Evolutionary conservation across 2,888 invertebrate species (phyloP).

Genomic region (Tetragnatha montana): DNA sequence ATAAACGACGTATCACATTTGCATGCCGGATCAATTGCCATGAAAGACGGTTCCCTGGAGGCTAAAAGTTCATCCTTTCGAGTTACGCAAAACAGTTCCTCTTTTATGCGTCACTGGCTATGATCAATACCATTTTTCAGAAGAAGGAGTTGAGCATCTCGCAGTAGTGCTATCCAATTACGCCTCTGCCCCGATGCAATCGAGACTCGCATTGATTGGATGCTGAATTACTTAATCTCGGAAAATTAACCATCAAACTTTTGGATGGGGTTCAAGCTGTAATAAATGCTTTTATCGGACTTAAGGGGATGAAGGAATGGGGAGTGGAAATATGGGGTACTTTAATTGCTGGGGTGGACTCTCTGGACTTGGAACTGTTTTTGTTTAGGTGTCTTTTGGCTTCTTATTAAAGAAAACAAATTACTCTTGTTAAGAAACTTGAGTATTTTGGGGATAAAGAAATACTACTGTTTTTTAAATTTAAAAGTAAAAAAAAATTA

Average conservation of each 20-base stretch:
- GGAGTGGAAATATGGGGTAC: no score
- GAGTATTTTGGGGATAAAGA: no score
- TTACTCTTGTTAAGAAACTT: no score
- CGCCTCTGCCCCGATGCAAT: neutral
- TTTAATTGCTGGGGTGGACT: no score
- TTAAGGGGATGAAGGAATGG: neutral
- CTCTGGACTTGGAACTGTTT: no score
- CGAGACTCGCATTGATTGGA: conserved; percentile 35
- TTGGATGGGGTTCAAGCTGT: neutral
- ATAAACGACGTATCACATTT: conserved; percentile 57
- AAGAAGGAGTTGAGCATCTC: conserved; percentile 31
- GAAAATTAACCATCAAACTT: conserved; percentile 42
- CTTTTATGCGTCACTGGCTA: conserved; percentile 9
- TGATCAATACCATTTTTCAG: conserved; percentile 54
- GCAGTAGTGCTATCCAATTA: conserved; percentile 36
- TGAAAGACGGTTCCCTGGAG: conserved; percentile 32
- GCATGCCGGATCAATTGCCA: conserved; percentile 58
- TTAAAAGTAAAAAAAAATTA: no score
- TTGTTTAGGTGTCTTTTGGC: no score
- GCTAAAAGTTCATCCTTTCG: conserved; percentile 45
- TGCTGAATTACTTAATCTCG: conserved; percentile 34
- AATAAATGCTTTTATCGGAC: conserved; percentile 5
- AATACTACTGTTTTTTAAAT: no score
- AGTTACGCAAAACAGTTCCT: conserved; percentile 27
- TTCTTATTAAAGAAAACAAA: no score